phyloP scores from a whole-genome alignment of 2,888 invertebrate species.

The Coelopa pilipes region DNA sequence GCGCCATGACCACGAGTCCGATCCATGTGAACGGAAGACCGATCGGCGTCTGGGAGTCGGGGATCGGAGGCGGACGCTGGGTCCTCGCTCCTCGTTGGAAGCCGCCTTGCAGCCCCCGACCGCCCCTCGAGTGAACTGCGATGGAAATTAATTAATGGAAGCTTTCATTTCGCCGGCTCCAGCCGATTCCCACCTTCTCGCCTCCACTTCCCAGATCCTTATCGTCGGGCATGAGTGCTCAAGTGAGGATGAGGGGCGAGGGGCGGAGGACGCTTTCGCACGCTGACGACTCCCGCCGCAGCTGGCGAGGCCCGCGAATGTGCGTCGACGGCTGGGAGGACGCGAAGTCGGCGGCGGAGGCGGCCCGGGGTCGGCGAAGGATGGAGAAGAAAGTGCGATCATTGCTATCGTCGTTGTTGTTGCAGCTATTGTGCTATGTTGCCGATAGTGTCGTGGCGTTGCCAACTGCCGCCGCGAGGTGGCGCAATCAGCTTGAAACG shows the following conservation, averaged over 20 bases:
- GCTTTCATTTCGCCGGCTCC: constrained; percentile 33
- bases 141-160: constrained; percentile 33
- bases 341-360: not conserved
- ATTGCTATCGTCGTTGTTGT: not conserved
- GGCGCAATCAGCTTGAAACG: constrained; percentile 27
- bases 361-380: not conserved
- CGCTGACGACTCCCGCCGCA: constrained; percentile 12
- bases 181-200: not conserved
- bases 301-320: not conserved
- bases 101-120: not conserved
- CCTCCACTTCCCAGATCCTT: constrained; percentile 16
- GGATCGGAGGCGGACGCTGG: no score
- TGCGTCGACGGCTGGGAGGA: not conserved
- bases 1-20: no score
- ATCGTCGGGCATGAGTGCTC: constrained; percentile 5
- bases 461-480: constrained; percentile 19
- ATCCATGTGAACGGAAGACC: no score
- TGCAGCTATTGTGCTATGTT: not conserved
- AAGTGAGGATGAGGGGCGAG: not conserved
- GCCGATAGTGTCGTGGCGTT: not conserved
- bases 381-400: not conserved
- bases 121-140: not conserved
- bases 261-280: constrained; percentile 5
- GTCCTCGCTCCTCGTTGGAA: no score
- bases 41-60: no score